phyloP scores from a whole-genome alignment of 23 tunicate species.

The Halocynthia roretzi region DNA sequence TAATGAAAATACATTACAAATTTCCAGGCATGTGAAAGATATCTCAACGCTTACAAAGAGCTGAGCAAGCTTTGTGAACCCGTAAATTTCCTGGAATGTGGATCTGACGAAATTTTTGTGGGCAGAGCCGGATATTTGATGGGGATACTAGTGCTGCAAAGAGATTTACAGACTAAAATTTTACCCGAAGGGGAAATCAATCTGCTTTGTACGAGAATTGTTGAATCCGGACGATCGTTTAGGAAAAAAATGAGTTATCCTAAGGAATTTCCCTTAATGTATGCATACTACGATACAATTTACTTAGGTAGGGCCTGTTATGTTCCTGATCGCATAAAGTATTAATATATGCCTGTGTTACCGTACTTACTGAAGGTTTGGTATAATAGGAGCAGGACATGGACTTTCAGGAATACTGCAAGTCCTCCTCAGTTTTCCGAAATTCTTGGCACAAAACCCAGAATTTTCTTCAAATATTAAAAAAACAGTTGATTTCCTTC shows the following conservation, averaged over 20 bases:
- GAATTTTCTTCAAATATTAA: constrained; percentile 10
- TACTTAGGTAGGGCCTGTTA: constrained; percentile 31
- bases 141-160: constrained; percentile 38
- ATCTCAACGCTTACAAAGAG: constrained; percentile 24
- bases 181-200: constrained; percentile 22
- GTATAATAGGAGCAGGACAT: constrained; percentile 48
- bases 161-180: constrained; percentile 27
- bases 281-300: constrained; percentile 47
- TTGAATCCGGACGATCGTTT: constrained; percentile 46
- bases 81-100: constrained; percentile 25
- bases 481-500: constrained; percentile 35
- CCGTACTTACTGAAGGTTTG: no score
- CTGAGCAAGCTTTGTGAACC: constrained; percentile 36
- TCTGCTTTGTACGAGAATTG: constrained; percentile 4
- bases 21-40: constrained; percentile 28
- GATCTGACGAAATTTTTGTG: constrained; percentile 77
- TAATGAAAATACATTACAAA: not conserved
- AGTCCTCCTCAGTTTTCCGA: constrained; percentile 37
- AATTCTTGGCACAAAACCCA: constrained; percentile 11
- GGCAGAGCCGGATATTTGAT: constrained; percentile 71
- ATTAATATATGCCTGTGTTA: no score
- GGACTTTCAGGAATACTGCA: constrained; percentile 65
- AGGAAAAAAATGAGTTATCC: constrained; percentile 14
- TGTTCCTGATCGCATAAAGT: no score
- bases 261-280: constrained; percentile 44